Evolutionary conservation across 2,113 vertebrate species (phyloP), one percentile per base, ranked within the genome.

Genomic region (Rana temporaria): DNA sequence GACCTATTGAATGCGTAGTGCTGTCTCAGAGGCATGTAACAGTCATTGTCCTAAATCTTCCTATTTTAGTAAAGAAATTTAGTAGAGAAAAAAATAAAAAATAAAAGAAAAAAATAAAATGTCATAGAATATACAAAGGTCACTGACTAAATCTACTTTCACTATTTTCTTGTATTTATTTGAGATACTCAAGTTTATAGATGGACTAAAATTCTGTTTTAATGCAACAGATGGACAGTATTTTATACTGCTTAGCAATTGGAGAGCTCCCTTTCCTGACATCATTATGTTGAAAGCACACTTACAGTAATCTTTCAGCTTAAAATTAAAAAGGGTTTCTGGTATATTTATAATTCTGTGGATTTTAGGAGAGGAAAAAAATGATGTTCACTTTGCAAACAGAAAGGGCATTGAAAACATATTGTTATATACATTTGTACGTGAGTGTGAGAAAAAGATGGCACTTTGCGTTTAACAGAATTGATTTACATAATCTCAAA

Each of bases 271-370:
- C 14, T 18, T 87, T 74, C 84, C 84, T 87, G 88, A 91, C 89
- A 90, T 92, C 90, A 93, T 93, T 93, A 91, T 84, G 88, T 88
- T 91, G 89, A 94, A 91, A 92, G 91, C 88, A 87, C 86, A 89
- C 90, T 94, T 89, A 90, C 88, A 87, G 80, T 93, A 91, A 92
- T 91, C 86, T 90, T 92, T 86, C 86, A 85, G 88, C 89, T 80
- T 89, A 87, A 92, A 94, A 92, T 92, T 91, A 92, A 93, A 90
- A 86, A 86, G 86, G 57, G 24, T 69, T 57, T 42, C 11, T 17
- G 19, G 67, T 80, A 48, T 60, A 60, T 80, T 80, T 70, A 80
- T 68, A 60, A 60, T 55, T 71, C 81, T 55, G 85, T 87, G 85
- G 70, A 57, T 74, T 85, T 64, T 71, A 48, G 2, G 20, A 6